Evolutionary conservation across 1,140 invertebrate genomes (phyloP).

Genomic region (Drosophila simulans): DNA sequence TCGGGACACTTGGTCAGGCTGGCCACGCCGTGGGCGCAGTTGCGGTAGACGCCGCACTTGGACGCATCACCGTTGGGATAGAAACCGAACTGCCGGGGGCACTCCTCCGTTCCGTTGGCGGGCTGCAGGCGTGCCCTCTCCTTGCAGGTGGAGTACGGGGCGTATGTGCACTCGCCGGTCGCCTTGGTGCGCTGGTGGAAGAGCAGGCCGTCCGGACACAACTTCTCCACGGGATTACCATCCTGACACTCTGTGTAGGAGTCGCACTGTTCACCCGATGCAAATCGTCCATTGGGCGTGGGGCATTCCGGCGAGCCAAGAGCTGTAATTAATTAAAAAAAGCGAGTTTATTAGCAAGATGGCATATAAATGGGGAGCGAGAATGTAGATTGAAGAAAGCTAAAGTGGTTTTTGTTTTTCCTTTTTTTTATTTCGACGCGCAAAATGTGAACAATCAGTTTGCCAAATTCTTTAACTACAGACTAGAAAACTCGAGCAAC

Average conservation of each 20-base stretch:
- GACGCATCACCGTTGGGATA: conserved; percentile 89
- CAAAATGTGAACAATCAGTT: conserved; percentile 57
- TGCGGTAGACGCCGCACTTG: conserved; percentile 93
- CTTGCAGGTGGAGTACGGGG: conserved; percentile 91
- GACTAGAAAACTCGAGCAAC: conserved; percentile 81
- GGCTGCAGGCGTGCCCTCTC: conserved; percentile 88
- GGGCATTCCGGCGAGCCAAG: conserved; percentile 85
- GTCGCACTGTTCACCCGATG: conserved; percentile 90
- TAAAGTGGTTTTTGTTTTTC: conserved; percentile 3
- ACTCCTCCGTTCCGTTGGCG: conserved; percentile 88
- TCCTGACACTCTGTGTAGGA: conserved; percentile 88
- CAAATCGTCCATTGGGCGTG: conserved; percentile 89
- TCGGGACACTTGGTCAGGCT: conserved; percentile 89
- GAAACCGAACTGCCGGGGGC: conserved; percentile 94
- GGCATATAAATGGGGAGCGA: no score
- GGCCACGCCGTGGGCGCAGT: conserved; percentile 90
- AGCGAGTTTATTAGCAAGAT: not conserved
- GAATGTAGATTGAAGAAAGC: not conserved
- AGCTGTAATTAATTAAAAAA: conserved; percentile 34
- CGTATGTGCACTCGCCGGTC: conserved; percentile 92
- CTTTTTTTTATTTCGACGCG: conserved; percentile 48
- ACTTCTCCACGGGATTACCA: conserved; percentile 89
- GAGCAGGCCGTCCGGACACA: conserved; percentile 93
- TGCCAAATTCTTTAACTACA: conserved; percentile 69
- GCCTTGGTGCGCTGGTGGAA: conserved; percentile 91